Conservation (phyloP, 35 echinoderm and acorn worm genomes). For the Acanthaster planci region DNA sequence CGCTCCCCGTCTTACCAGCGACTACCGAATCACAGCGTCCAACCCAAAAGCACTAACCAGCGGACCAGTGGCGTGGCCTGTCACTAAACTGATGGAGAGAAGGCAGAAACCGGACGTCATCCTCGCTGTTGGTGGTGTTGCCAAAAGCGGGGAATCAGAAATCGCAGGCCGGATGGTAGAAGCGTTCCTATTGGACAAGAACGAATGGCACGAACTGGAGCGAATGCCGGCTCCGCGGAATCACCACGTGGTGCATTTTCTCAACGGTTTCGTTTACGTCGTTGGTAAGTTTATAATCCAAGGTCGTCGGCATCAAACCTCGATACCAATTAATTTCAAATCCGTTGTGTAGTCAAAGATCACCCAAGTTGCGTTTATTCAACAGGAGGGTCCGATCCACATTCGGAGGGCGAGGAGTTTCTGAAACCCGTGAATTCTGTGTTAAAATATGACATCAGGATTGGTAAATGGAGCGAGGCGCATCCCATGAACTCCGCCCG, state of each 20-base stretch:
- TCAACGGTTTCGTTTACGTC: slow-evolving; percentile 23
- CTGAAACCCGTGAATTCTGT: slow-evolving; percentile 29
- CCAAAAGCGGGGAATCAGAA: slow-evolving; percentile 15
- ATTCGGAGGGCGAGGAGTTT: slow-evolving; percentile 20
- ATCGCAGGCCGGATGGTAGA: neutral
- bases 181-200: neutral
- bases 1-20: slow-evolving; percentile 7
- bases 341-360: too few relatives aligned
- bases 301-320: too few relatives aligned
- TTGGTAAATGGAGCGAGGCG: slow-evolving; percentile 33
- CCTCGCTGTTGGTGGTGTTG: slow-evolving; percentile 26
- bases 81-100: neutral
- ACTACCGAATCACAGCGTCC: slow-evolving; percentile 32
- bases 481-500: slow-evolving; percentile 20
- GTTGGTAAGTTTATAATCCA: slow-evolving; percentile 25
- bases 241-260: slow-evolving; percentile 33
- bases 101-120: slow-evolving; percentile 17
- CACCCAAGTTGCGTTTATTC: neutral
- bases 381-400: slow-evolving; percentile 47
- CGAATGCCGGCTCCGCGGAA: slow-evolving; percentile 13
- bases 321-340: too few relatives aligned
- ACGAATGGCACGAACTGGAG: slow-evolving; percentile 15
- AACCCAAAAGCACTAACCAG: slow-evolving; percentile 29
- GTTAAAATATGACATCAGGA: slow-evolving; percentile 25
- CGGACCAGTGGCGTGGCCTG: slow-evolving; percentile 34